phyloP scores from a whole-genome alignment of 2,888 invertebrate species.

The Lacanobia oleracea region DNA sequence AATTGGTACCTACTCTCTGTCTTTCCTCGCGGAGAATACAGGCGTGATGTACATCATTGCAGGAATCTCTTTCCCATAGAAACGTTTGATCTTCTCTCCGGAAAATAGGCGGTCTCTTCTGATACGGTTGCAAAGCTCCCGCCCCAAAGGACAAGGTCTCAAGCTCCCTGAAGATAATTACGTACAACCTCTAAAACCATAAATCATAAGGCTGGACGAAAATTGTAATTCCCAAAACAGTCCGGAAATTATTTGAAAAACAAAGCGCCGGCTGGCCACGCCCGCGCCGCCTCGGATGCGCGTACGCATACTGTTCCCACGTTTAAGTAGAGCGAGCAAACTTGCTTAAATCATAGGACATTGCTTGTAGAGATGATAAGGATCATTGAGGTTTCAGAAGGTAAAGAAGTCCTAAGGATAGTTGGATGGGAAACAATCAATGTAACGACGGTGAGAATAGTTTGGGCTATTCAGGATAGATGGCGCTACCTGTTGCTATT shows the following conservation, averaged over 20 bases:
- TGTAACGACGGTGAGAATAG: constrained; percentile 14
- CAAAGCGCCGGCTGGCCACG: constrained; percentile 84
- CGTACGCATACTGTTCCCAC: constrained; percentile 86
- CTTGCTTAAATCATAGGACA: constrained; percentile 32
- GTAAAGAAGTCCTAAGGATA: not conserved
- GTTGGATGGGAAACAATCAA: not conserved
- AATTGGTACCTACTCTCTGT: too few relatives aligned
- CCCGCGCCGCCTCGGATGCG: constrained; percentile 78
- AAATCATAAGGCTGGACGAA: constrained; percentile 66
- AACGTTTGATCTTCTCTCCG: not conserved
- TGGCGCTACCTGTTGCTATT: constrained; percentile 44
- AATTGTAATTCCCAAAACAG: constrained; percentile 80
- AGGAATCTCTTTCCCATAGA: not conserved
- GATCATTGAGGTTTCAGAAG: not conserved
- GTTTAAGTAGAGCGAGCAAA: constrained; percentile 75
- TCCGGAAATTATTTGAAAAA: constrained; percentile 88
- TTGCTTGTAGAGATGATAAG: not conserved
- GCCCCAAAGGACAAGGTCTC: constrained; percentile 30
- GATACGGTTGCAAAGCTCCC: constrained; percentile 7
- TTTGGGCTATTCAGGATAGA: constrained; percentile 42
- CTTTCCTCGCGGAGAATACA: too few relatives aligned
- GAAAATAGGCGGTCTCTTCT: constrained; percentile 6
- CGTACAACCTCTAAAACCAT: constrained; percentile 52
- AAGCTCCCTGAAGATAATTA: constrained; percentile 54
- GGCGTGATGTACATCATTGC: too few relatives aligned